Base-by-base conservation (phyloP, 1,140 invertebrate genomes). In the Trichomalopsis sarcophagae region DNA sequence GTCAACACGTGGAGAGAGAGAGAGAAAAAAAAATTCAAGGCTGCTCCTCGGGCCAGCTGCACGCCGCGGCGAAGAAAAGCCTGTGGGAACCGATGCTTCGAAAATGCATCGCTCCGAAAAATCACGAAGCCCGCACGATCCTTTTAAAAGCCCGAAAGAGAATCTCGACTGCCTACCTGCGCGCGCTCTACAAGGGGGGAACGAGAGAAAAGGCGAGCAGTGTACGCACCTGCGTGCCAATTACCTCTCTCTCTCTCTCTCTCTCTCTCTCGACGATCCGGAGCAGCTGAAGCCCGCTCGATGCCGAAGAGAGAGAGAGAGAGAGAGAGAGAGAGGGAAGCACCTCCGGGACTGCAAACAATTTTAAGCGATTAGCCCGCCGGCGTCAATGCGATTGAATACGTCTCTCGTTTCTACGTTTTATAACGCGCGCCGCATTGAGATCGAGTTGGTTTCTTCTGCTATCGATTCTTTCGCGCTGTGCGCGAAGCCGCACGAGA, bases 251-350 rank as follows among this genome's bases (percentile, higher is more conserved):
- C 23, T 13, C 73, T 11, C 23, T 13, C 73, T 11, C 23, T 13
- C 73, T 11, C 23, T n/a, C 30, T 14, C 13, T 13, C 73, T 11
- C 23, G 21, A n/a, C 11, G 27, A 80, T 80, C 78, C 78, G 62
- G 55, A 81, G 80, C 80, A 81, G 79, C 80, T 81, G 80, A 81
- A 81, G 36, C 69, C 80, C 40, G 4, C 23, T 30, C 55, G 66
- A 23, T 78, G 75, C 44, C 23, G 30, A 23, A 13, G 47, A 50
- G 47, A 50, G 47, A 50, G 14, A 50, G 47, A 47, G 13, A 11
- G 50, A 55, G 50, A 17, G 6, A 21, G 21, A 21, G 33, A 50
- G 33, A 36, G 33, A 44, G 40, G 1, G 44, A 77, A 77, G 75
- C 77, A 79, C 77, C 23, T 62, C 17, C 44, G 47, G 21, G 44